Evolutionary conservation across 2,888 invertebrate species (phyloP).

Genomic region (Philereme vetulata): DNA sequence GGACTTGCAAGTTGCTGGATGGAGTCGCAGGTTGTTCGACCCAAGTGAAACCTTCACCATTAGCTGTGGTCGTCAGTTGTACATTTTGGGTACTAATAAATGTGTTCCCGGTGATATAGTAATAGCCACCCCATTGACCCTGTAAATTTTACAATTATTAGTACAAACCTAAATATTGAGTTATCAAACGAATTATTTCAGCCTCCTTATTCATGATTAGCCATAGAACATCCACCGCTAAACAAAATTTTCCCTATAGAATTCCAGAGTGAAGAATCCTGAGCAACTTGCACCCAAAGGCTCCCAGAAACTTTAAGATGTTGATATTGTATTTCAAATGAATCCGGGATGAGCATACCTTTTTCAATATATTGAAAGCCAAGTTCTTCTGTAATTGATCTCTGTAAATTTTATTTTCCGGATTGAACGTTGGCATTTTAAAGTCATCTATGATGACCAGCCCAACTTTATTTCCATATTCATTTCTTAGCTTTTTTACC

Average conservation of each 20-base stretch:
- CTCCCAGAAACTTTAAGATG: no score
- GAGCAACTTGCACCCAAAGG: no score
- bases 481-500: constrained; percentile 86
- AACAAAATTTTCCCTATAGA: no score
- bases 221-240: no score
- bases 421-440: constrained; percentile 76
- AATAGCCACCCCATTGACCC: constrained; percentile 63
- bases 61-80: constrained; percentile 84
- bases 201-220: no score
- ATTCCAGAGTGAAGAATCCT: no score
- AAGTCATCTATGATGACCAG: constrained; percentile 77
- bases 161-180: no score
- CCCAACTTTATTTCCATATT: constrained; percentile 74
- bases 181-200: no score
- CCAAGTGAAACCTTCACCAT: constrained; percentile 89
- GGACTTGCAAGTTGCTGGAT: constrained; percentile 42
- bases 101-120: constrained; percentile 42
- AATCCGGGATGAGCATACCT: constrained; percentile 41
- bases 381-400: constrained; percentile 85
- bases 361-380: constrained; percentile 84
- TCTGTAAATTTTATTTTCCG: constrained; percentile 70
- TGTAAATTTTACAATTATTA: not conserved
- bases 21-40: constrained; percentile 70
- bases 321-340: no score
- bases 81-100: constrained; percentile 73